A percentile compares a stretch with the other conserved stretches of the same genome.
Evolutionary conservation across 2,113 vertebrate species (phyloP).

Genomic region (Pteropus alecto): DNA sequence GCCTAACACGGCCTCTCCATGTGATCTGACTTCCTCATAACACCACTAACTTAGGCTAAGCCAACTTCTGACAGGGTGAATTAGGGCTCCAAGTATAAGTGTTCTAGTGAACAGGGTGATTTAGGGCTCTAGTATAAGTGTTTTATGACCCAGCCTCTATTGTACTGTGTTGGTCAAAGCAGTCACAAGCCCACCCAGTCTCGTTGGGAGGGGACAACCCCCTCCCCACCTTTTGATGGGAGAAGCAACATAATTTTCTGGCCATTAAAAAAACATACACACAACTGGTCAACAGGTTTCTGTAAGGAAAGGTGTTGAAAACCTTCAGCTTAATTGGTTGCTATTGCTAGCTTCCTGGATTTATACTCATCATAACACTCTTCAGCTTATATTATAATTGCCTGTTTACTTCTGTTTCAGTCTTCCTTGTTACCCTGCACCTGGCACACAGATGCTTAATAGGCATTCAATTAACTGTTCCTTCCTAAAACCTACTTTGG

Average conservation of each 20-base stretch:
- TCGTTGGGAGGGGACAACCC: neutral
- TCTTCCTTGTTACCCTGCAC: neutral
- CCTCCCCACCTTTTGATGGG: neutral
- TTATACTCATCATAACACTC: neutral
- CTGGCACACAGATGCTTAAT: conserved; percentile 5
- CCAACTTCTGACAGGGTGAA: neutral
- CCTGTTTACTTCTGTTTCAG: conserved; percentile 33
- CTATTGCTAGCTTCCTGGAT: neutral
- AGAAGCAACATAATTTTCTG: neutral
- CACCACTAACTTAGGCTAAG: neutral
- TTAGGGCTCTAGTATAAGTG: neutral
- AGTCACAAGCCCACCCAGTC: neutral
- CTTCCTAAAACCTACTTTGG: conserved; percentile 15
- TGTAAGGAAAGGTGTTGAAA: neutral
- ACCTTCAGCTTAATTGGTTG: neutral
- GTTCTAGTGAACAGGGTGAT: neutral
- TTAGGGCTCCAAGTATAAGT: neutral
- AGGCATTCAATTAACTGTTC: neutral
- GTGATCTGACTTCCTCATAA: neutral
- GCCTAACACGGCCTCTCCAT: neutral
- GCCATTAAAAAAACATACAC: neutral
- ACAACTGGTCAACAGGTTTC: neutral
- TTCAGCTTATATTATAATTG: neutral
- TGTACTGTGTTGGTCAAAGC: neutral
- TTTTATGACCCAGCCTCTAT: neutral